Conservation (phyloP, 2,113 vertebrate species). For the Pygoscelis antarcticus region DNA sequence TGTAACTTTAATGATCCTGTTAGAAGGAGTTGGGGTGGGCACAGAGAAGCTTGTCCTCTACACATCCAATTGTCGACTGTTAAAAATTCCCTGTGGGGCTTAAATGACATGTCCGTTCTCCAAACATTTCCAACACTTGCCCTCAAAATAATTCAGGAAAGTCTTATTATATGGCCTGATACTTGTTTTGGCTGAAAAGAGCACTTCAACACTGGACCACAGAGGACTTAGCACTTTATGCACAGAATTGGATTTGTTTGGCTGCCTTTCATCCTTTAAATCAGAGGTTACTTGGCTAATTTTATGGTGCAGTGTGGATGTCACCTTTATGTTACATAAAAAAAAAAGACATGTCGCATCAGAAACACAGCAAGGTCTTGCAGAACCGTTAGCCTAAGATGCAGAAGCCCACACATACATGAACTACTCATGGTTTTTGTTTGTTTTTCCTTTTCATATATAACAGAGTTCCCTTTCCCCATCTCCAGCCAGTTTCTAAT, state of each 20-base stretch:
- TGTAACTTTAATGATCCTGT: background rate
- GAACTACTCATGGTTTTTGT: background rate
- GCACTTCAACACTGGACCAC: background rate
- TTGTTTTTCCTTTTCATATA: background rate
- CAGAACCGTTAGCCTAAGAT: background rate
- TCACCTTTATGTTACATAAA: background rate
- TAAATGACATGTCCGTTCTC: background rate
- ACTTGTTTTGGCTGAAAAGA: background rate
- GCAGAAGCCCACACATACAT: background rate
- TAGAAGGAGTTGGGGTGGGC: background rate
- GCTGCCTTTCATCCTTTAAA: background rate
- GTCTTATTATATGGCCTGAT: background rate
- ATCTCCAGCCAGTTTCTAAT: background rate
- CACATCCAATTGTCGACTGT: accelerated
- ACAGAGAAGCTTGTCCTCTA: background rate
- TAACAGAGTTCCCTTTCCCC: background rate
- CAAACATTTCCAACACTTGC: background rate
- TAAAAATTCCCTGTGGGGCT: background rate
- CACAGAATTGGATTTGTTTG: background rate
- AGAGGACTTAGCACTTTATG: background rate
- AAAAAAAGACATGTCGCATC: background rate
- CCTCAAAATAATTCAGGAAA: background rate
- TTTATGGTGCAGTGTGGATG: accelerated
- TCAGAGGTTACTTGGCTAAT: background rate
- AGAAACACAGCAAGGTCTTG: background rate